A percentile compares a stretch with the other conserved stretches of the same genome.
phyloP scores from a whole-genome alignment of 2,113 vertebrate genomes.

The Dipodomys merriami region DNA sequence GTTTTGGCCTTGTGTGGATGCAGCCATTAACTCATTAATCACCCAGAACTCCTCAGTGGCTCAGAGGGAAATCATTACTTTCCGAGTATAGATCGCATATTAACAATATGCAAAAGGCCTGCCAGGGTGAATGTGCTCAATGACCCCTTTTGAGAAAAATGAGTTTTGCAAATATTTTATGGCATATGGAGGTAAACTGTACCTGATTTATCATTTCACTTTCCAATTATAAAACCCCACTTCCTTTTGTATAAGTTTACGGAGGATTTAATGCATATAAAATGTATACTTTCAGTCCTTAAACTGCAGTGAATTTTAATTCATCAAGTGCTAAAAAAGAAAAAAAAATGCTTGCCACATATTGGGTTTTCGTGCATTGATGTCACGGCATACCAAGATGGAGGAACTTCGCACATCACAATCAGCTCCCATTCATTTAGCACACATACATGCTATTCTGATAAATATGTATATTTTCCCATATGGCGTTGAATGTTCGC shows the following conservation, averaged over 20 bases:
- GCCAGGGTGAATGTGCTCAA: constrained; percentile 73
- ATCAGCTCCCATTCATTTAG: constrained; percentile 4
- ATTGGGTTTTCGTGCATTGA: background rate
- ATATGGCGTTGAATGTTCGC: constrained; percentile 76
- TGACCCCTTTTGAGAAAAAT: constrained; percentile 78
- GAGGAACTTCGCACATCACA: constrained; percentile 10
- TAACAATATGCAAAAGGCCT: constrained; percentile 77
- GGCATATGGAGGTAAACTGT: constrained; percentile 65
- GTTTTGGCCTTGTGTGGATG: constrained; percentile 78
- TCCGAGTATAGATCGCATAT: constrained; percentile 74
- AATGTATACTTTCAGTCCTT: constrained; percentile 44
- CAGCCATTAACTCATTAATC: constrained; percentile 82
- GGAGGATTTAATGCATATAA: constrained; percentile 44
- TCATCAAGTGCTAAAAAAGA: constrained; percentile 40
- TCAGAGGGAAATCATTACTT: constrained; percentile 73
- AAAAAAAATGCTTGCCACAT: background rate
- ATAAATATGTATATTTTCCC: constrained; percentile 78
- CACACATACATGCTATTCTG: constrained; percentile 69
- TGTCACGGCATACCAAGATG: constrained; percentile 58
- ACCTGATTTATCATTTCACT: constrained; percentile 67
- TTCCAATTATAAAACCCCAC: constrained; percentile 50
- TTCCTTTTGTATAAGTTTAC: constrained; percentile 49
- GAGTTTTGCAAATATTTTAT: constrained; percentile 71
- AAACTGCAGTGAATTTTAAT: constrained; percentile 60
- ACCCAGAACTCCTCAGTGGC: constrained; percentile 73